Evolutionary conservation across 2,797 vertebrate species (phyloP), one percentile per base, ranked within the genome.

Genomic region (Odontamblyopus lacepedii): DNA sequence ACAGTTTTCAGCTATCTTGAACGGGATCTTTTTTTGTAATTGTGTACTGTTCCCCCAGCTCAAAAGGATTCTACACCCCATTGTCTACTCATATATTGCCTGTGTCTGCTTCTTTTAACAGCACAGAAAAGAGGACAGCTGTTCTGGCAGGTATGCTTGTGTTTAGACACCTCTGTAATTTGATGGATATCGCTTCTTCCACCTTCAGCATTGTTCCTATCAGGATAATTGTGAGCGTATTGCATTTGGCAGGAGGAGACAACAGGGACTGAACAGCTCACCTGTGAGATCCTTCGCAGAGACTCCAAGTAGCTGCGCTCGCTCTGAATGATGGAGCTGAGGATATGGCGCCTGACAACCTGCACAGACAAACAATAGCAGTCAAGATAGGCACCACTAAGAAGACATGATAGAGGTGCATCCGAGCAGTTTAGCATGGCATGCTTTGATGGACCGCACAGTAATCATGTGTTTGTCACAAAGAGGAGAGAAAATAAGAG

Each of bases 241-340:
- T 89, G 78, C 82, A 83, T 83, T 73, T 87, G 86, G 81, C 87
- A 87, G 82, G 73, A n/a, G 80, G 77, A 73, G 83, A 84, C 83
- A 70, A 72, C 27, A 1, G 73, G 81, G 80, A 83, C 76, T 67
- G 13, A 86, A 78, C 74, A 73, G 76, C 91, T 74, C 80, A 97
- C 96, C 95, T 98, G 96, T 85, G 97, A 81, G 83, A 99, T 96
- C 62, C 96, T 93, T 87, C 94, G 92, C 67, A 99, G 87, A 56
- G 98, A 97, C 53, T 97, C 96, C 87, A 98, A 94, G 30, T 99
- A 99, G 88, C 95, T 96, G 63, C 94, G 88, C 86, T 99, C 96
- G 0, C 97, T 98, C 93, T 98, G 97, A 75, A 98, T 95, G 9
- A 98, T 97, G 87, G 96, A 99, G 80, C 95, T 87, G 19, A 95